Base-by-base conservation (phyloP, 2,797 vertebrate genomes). In the Meda fulgida region DNA sequence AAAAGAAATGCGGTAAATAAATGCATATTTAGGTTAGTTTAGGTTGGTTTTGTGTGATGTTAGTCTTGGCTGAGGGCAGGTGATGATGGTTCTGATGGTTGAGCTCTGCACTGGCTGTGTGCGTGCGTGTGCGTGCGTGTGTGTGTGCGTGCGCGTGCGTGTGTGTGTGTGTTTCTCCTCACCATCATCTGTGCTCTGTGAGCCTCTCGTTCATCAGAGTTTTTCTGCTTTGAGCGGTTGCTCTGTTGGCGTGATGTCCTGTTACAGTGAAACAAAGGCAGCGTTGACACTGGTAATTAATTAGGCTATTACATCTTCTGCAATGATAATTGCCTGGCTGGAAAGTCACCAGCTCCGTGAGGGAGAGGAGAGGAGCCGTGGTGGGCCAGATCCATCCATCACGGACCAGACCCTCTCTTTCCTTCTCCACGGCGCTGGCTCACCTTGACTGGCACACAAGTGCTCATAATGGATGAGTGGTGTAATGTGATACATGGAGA, bases 251-350 rank as follows among this genome's bases (percentile, higher is more conserved):
- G 94, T 94, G 94, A 93, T 94, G 96, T 97, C 96, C 96, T 95
- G 95, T 96, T 96, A 96, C 93, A 95, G 95, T 92, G 95, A 97
- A 96, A 96, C 96, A 96, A 97, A 98, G 97, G 96, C 97, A 92
- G 93, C 90, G 89, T 95, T 98, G 98, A 98, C 98, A 97, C 96
- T 96, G 97, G 97, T 99, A 99, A 99, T 99, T 99, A 99, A 99
- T 99, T 98, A 98, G 97, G 95, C 97, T 96, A 98, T 99, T 99
- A 98, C 96, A 95, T 96, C 97, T 98, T 98, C 97, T 94, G 91
- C 96, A 95, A 97, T 97, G 97, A 99, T 99, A 99, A 99, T 99
- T 98, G 97, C 97, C 96, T 97, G 96, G 96, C 97, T 97, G 97
- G 96, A 97, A 97, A 99, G 96, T 98, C 98, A 98, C 97, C 97